Evolutionary conservation across 2,888 invertebrate genomes (phyloP), one percentile per base, ranked within the genome.

Genomic region (Helobdella robusta): DNA sequence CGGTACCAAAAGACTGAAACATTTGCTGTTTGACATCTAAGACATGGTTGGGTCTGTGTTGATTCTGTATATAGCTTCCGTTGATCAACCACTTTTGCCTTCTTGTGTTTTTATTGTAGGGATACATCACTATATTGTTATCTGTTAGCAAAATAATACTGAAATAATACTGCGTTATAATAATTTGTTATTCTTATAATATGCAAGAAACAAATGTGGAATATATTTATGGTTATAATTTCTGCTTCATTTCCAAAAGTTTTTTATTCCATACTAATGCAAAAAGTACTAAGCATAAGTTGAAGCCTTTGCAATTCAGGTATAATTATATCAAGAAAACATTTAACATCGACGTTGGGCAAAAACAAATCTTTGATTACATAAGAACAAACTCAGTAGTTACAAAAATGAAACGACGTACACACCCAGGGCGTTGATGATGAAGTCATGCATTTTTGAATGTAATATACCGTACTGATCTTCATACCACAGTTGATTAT

Each of bases 401-500:
- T n/a, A n/a, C n/a, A n/a, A n/a, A n/a, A n/a, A n/a, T n/a, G n/a
- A n/a, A n/a, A n/a, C n/a, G n/a, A n/a, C 25, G 30, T 28, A 25
- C 35, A n/a, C 28, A 66, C 68, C 64, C 15, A 30, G 28, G 32
- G 59, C 35, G 44, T 68, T 67, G 34, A 68, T 35, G 32, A 58
- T 58, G 60, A 64, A 68, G n/a, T 50, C 64, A 56, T 66, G 59
- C 48, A 68, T 68, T 32, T 64, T 64, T 4, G 66, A 68, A 20
- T 64, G 64, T 34, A 68, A 59, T 36, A 68, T 36, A 50, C 66
- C 66, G 8, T 40, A 28, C 56, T 67, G 46, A 35, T 68, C 68
- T 32, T 68, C 68, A 23, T 67, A 68, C 68, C 68, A 68, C 54
- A 68, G 60, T 56, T 68, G 68, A 46, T 67, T 68, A 18, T 68